Evolutionary conservation across 92 coral and sea anemone species (phyloP).

Genomic region (Muricea muricata): DNA sequence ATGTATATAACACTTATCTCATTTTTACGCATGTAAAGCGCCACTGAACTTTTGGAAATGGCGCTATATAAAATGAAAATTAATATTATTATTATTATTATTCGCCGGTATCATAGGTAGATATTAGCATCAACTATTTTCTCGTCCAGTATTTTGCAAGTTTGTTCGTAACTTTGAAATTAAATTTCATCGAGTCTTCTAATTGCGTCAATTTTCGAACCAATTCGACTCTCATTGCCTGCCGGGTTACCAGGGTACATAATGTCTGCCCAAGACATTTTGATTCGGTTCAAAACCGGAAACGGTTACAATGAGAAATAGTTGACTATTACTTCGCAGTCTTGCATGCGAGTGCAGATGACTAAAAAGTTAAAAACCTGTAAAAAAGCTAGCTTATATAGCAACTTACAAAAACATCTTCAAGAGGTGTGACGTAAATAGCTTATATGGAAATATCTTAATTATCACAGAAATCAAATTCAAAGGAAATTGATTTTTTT

Average conservation of each 20-base stretch:
- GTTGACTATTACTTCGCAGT: background rate
- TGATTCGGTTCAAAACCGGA: background rate
- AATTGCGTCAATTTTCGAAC: background rate
- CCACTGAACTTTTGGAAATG: no score
- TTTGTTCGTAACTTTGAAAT: background rate
- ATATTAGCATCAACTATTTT: background rate
- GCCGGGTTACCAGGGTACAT: background rate
- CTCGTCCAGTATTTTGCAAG: background rate
- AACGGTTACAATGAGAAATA: background rate
- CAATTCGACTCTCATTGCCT: background rate
- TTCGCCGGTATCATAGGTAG: background rate
- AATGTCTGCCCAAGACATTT: background rate
- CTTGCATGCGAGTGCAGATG: background rate
- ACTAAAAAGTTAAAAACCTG: background rate
- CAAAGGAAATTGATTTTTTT: background rate
- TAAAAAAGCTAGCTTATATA: background rate
- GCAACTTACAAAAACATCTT: background rate
- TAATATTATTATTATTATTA: no score
- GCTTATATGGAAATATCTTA: no score
- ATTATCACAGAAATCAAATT: background rate
- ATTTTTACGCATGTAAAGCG: no score
- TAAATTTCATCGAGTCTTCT: background rate
- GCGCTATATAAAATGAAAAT: no score
- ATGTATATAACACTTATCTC: no score
- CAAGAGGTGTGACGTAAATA: no score